phyloP scores from a whole-genome alignment of 2,797 vertebrate genomes.

The Adrianichthys oophorus region DNA sequence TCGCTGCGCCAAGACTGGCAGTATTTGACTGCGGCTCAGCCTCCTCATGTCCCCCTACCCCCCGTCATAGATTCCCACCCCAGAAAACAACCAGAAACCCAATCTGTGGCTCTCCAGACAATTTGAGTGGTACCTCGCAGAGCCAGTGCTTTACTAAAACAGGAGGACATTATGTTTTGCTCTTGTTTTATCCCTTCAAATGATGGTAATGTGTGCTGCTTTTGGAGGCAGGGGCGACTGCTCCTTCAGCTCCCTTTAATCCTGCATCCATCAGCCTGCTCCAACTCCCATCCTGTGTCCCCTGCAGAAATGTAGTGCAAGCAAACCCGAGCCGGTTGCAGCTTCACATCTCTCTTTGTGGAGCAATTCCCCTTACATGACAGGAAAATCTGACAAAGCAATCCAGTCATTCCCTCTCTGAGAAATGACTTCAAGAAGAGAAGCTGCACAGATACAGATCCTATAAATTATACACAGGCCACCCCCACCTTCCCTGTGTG shows the following conservation, averaged over 20 bases:
- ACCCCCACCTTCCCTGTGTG: constrained; percentile 29
- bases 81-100: constrained; percentile 9
- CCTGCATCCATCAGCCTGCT: constrained; percentile 25
- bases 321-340: neutral
- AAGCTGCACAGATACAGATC: constrained; percentile 45
- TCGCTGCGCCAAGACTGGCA: constrained; percentile 48
- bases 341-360: constrained; percentile 1
- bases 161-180: constrained; percentile 7
- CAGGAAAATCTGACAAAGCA: neutral
- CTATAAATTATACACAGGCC: constrained; percentile 62
- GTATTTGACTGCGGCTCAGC: constrained; percentile 37
- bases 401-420: constrained; percentile 13
- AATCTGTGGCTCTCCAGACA: constrained; percentile 15
- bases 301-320: constrained; percentile 1
- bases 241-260: constrained; percentile 46
- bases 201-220: constrained; percentile 26
- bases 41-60: constrained; percentile 18
- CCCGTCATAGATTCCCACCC: constrained; percentile 5
- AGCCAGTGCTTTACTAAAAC: neutral
- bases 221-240: neutral
- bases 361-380: neutral
- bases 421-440: constrained; percentile 4
- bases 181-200: constrained; percentile 41
- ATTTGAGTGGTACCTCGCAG: constrained; percentile 6
- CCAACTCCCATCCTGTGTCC: constrained; percentile 15